Percentiles rank a stretch among this genome's conserved stretches.
These are phyloP conservation scores for Therioaphis trifolii DNA, from an alignment of 2,888 invertebrate genomes.

Conservation along the genomic window DNA sequence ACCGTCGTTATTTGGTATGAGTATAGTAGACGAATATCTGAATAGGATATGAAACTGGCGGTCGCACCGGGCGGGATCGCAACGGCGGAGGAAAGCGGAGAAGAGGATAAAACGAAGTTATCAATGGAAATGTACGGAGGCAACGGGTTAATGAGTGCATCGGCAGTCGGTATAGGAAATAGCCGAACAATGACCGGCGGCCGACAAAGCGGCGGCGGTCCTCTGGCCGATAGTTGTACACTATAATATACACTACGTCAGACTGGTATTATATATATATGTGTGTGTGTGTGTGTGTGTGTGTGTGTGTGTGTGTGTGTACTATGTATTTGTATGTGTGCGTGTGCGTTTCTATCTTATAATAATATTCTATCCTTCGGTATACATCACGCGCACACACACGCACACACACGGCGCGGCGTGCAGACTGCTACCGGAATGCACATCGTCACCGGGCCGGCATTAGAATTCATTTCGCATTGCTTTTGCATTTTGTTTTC, in stretches of 20 bases:
- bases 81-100: not conserved
- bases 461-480: conserved; percentile 54
- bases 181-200: conserved; percentile 57
- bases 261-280: conserved; percentile 28
- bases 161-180: conserved; percentile 41
- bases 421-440: conserved; percentile 44
- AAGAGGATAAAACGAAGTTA: not conserved
- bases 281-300: too few species aligned
- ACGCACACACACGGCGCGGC: not conserved
- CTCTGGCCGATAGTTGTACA: not conserved
- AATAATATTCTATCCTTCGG: conserved; percentile 23
- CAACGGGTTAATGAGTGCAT: conserved; percentile 43
- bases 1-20: too few species aligned
- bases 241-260: conserved; percentile 27
- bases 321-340: not conserved
- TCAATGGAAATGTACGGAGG: conserved; percentile 21
- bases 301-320: not conserved
- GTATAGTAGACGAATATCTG: too few species aligned
- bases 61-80: too few species aligned
- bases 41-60: not conserved
- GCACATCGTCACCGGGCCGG: conserved; percentile 32
- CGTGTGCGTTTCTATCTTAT: not conserved
- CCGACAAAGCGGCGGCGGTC: conserved; percentile 52
- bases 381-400: not conserved
- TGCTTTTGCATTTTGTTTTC: conserved; percentile 45